Percentiles rank a stretch among this genome's conserved stretches.
Evolutionary conservation across 2,888 invertebrate genomes (phyloP).

Genomic region (Drosophila anomalata): DNA sequence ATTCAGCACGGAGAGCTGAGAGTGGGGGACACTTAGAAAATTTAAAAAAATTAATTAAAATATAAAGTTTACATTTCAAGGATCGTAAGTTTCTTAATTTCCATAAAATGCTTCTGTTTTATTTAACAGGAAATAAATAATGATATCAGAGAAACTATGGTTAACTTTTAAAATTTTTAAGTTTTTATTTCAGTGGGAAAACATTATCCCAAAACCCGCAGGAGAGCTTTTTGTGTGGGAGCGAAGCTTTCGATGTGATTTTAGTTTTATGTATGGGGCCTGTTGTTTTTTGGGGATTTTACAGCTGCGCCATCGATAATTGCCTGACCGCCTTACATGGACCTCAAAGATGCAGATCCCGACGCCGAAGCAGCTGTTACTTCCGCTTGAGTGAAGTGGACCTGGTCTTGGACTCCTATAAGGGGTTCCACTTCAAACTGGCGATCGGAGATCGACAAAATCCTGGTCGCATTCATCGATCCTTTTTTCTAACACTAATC

Average conservation of each 20-base stretch:
- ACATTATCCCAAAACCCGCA: slow-evolving; percentile 4
- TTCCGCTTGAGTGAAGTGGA: slow-evolving; percentile 57
- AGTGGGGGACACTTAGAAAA: slow-evolving; percentile 8
- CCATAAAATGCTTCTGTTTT: too few relatives aligned
- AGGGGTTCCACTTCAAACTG: slow-evolving; percentile 28
- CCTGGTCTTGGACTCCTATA: slow-evolving; percentile 23
- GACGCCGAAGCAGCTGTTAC: slow-evolving; percentile 67
- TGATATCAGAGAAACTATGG: too few relatives aligned
- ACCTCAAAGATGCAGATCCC: slow-evolving; percentile 31
- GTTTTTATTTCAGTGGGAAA: slow-evolving; percentile 26
- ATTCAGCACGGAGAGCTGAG: slow-evolving; percentile 3
- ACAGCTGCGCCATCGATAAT: slow-evolving; percentile 71
- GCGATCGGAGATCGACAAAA: slow-evolving; percentile 6
- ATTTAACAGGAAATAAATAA: too few relatives aligned
- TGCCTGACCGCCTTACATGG: slow-evolving; percentile 45
- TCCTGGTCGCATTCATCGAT: slow-evolving; percentile 41
- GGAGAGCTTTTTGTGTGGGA: slow-evolving; percentile 65
- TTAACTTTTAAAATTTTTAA: too few relatives aligned
- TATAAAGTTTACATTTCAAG: too few relatives aligned
- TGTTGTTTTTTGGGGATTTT: slow-evolving; percentile 53
- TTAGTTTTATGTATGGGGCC: slow-evolving; percentile 10
- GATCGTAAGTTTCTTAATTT: too few relatives aligned
- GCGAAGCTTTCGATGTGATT: slow-evolving; percentile 63
- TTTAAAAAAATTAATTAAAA: neutral
- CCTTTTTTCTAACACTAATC: slow-evolving; percentile 66